These are phyloP conservation scores for Ispidina picta DNA, from an alignment of 2,797 vertebrate species.

Conservation along the genomic window DNA sequence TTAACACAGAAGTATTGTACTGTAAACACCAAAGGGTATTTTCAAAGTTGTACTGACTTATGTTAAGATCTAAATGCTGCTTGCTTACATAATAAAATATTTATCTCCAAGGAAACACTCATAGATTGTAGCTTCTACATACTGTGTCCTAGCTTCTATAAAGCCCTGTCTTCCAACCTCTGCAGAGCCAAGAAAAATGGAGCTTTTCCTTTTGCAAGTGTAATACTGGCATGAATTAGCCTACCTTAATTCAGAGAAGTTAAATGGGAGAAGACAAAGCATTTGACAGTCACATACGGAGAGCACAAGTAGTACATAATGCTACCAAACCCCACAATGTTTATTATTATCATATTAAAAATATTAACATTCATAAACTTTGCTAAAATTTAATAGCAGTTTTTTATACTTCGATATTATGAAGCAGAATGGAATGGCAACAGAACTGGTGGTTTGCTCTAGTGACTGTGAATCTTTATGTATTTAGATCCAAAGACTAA, in stretches of 20 bases:
- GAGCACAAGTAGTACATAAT: background rate
- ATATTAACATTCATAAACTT: background rate
- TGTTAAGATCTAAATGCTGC: background rate
- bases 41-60: background rate
- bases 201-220: background rate
- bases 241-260: background rate
- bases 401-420: background rate
- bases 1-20: background rate
- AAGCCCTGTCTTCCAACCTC: background rate
- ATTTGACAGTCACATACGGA: background rate
- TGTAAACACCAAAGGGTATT: background rate
- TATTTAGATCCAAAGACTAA: background rate
- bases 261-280: background rate
- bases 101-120: background rate
- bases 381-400: background rate
- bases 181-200: background rate
- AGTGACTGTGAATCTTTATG: background rate
- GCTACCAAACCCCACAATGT: background rate
- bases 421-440: background rate
- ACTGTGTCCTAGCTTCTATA: background rate
- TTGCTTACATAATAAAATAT: background rate
- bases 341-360: background rate
- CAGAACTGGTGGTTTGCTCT: background rate
- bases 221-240: background rate
- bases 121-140: background rate